These are phyloP conservation scores for Oikopleura albicans DNA, from an alignment of 23 tunicate genomes.

Conservation along the genomic window DNA sequence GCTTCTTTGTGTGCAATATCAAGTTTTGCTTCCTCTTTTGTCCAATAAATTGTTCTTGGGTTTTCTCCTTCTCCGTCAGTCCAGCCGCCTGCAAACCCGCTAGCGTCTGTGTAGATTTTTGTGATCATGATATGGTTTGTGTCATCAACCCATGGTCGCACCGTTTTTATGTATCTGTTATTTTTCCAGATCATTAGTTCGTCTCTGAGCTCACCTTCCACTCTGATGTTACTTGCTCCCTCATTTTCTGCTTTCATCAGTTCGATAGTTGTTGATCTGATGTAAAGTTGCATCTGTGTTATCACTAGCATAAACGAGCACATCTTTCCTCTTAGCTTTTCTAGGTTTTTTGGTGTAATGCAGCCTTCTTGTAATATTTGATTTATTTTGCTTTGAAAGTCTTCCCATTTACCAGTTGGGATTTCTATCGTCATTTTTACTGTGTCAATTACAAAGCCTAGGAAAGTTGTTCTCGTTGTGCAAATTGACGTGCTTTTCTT, in stretches of 20 bases:
- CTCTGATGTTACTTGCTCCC: not conserved
- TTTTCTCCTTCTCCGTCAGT: not conserved
- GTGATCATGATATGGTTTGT: not conserved
- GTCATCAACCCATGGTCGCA: not conserved
- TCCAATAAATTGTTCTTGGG: not conserved
- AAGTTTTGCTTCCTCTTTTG: too few species aligned
- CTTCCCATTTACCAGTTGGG: not conserved
- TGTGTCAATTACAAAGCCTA: not conserved
- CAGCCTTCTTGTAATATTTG: not conserved
- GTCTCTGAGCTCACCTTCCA: not conserved
- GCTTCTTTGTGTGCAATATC: not conserved
- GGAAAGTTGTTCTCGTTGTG: not conserved
- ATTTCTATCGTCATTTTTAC: not conserved
- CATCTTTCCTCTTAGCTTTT: not conserved
- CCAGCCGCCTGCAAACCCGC: not conserved
- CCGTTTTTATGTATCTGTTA: not conserved
- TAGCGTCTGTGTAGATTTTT: not conserved
- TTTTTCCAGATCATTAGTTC: not conserved
- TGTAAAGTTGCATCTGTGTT: not conserved
- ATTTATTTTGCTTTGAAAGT: not conserved
- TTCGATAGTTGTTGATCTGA: not conserved
- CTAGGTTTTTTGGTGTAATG: not conserved
- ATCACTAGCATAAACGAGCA: not conserved
- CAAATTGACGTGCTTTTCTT: not conserved
- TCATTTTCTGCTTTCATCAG: not conserved